phyloP scores from a whole-genome alignment of 2,113 vertebrate genomes.

The Pelecanus crispus region DNA sequence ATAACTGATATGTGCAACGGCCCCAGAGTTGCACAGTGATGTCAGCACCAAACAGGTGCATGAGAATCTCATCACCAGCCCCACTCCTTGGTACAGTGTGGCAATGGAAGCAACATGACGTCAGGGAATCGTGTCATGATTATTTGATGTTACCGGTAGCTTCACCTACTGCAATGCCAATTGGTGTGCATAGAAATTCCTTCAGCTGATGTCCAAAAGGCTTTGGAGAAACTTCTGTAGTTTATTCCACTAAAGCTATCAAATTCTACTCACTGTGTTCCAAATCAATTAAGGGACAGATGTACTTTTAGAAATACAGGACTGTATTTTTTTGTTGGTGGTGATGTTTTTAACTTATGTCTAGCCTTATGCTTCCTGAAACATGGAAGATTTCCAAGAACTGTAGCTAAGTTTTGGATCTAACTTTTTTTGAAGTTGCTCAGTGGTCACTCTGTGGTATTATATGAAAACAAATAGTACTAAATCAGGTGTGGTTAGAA shows the following conservation, averaged over 20 bases:
- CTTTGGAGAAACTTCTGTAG: background rate
- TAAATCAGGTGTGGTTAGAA: background rate
- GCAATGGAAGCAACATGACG: background rate
- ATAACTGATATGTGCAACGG: background rate
- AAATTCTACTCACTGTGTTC: background rate
- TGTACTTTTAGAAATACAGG: background rate
- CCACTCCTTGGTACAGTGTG: background rate
- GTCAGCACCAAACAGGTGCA: background rate
- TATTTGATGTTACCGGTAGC: background rate
- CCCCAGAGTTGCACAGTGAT: background rate
- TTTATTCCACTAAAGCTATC: background rate
- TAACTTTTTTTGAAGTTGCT: background rate
- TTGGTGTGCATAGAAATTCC: background rate
- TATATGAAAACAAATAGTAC: background rate
- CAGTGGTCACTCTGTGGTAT: background rate
- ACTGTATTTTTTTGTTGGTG: background rate
- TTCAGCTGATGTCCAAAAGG: background rate
- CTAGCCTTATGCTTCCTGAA: background rate
- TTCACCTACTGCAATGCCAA: background rate
- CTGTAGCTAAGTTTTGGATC: background rate
- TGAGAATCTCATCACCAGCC: background rate
- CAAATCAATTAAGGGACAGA: background rate
- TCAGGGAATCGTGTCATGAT: background rate
- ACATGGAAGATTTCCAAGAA: background rate
- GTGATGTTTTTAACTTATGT: background rate